Base-by-base conservation (phyloP, 2,888 invertebrate genomes). In the Conus canariensis region DNA sequence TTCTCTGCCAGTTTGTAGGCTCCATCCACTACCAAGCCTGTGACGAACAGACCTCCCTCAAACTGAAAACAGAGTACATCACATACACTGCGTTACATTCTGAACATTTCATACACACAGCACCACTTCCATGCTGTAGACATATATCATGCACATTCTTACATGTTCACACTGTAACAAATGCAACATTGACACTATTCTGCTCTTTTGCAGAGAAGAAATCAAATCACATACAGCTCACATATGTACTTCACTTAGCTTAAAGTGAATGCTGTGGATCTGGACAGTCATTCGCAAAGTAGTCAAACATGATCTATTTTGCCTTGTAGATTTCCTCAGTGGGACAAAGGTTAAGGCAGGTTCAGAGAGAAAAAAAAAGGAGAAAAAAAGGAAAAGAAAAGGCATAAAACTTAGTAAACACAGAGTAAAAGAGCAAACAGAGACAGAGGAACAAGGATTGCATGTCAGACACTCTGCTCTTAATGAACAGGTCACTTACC, bases 1-100 rank as follows among this genome's bases (percentile, higher is more conserved):
- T 97, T 96, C 88, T 97, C 97, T 19, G 97, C 97, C 14, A 98
- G 96, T 93, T 97, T 97, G 93, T 97, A 97, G 22, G 97, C 97
- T 90, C 97, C 97, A 94, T 97, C 97, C 19, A 97, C 96, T 14
- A 97, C 96, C 56, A 97, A 96, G 90, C 97, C 97, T 87, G 97
- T 96, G 2, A 95, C 95, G 90, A 92, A 95, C 59, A 96, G 92
- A 45, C 97, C 97, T 90, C 96, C 96, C 96, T 99, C 99, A 96
- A 99, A 99, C 97, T 99, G 70, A 30, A 30, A 30, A 30, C 77
- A 80, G n/a, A 22, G 45, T 16, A 80, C 77, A 10, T 2, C 30
- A 80, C 16, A 80, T 30, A 45, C 77, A 30, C 25, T 80, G 77
- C 30, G 30, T 12, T 12, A 80, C 30, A 30, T 80, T 0, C 30